Conservation (phyloP, 2,888 invertebrate genomes). For the Synergus gifuensis region DNA sequence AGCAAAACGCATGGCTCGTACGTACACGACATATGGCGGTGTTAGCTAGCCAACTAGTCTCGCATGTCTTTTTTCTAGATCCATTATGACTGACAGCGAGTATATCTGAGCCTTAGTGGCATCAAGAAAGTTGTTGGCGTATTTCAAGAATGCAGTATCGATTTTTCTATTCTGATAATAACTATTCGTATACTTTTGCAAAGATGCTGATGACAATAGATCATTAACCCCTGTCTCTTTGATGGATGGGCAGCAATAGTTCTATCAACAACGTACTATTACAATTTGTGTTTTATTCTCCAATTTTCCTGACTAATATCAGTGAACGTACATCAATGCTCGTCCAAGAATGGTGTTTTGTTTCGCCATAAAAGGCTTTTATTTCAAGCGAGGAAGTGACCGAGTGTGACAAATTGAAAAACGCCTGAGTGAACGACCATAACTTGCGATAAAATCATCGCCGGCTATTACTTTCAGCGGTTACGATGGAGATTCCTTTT, state of each 20-base stretch:
- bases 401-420: constrained; percentile 19
- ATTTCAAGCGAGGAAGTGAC: constrained; percentile 8
- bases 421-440: constrained; percentile 12
- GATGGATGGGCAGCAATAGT: not conserved
- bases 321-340: not conserved
- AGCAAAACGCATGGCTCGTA: constrained; percentile 60
- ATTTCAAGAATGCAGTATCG: constrained; percentile 37
- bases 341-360: not conserved
- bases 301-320: not conserved
- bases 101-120: constrained; percentile 21
- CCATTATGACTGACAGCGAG: constrained; percentile 53
- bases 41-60: constrained; percentile 62
- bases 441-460: constrained; percentile 22
- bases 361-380: not conserved
- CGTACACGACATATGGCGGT: constrained; percentile 68
- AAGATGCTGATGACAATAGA: not conserved
- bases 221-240: not conserved
- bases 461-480: constrained; percentile 27
- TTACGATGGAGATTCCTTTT: constrained; percentile 28
- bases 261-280: not conserved
- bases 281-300: not conserved
- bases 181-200: constrained; percentile 4
- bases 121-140: constrained; percentile 36
- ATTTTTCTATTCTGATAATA: constrained; percentile 16
- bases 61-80: constrained; percentile 58